These are phyloP conservation scores for Ammospiza maritima DNA, from an alignment of 2,797 vertebrate species.

Conservation along the genomic window DNA sequence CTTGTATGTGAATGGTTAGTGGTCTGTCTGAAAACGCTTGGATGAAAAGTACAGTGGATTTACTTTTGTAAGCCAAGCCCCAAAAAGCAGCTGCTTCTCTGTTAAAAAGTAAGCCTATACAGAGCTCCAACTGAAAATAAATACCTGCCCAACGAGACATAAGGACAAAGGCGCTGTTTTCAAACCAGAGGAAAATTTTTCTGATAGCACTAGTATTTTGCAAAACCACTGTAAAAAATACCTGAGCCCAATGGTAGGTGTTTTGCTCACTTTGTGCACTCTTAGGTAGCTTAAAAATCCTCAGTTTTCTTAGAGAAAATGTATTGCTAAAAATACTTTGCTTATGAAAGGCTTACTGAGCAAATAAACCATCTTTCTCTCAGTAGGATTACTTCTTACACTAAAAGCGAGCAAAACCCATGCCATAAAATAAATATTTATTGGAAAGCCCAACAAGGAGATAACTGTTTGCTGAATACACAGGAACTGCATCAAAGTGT, in stretches of 20 bases:
- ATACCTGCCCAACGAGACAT: neutral
- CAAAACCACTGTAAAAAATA: neutral
- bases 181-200: neutral
- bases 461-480: neutral
- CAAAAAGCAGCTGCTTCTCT: neutral
- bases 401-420: constrained; percentile 36
- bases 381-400: constrained; percentile 50
- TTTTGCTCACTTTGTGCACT: neutral
- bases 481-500: neutral
- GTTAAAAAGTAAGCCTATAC: neutral
- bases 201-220: neutral
- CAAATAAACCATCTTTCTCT: constrained; percentile 49
- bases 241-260: neutral
- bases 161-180: neutral
- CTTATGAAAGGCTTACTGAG: constrained; percentile 47
- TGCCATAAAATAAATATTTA: constrained; percentile 61
- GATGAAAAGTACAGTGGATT: neutral
- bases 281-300: neutral
- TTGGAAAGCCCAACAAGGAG: constrained; percentile 15
- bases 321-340: constrained; percentile 41
- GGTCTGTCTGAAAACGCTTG: neutral
- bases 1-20: neutral
- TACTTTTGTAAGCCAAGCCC: neutral
- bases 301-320: neutral
- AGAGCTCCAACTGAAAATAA: neutral